Conservation (phyloP, 37 sponge, comb jelly and placozoan genomes). For the Agelas oroides region DNA sequence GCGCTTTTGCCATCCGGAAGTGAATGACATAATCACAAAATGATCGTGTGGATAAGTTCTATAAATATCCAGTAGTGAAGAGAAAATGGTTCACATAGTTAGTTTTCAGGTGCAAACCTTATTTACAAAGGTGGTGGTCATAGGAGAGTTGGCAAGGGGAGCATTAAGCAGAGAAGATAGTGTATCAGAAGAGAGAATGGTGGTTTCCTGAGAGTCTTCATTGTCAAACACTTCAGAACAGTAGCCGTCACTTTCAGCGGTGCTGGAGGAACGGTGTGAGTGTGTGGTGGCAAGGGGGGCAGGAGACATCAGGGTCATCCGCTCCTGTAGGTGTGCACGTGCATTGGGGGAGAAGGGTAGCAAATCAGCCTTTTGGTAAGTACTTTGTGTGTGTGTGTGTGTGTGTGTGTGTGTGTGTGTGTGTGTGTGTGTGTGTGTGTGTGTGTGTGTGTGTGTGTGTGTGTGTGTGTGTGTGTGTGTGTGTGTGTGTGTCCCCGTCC, state of each 20-base stretch:
- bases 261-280: background rate
- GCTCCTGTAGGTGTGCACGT: conserved; percentile 23
- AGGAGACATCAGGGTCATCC: conserved; percentile 58
- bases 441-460: background rate
- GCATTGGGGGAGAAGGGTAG: too few relatives aligned
- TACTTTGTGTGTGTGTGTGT: too few relatives aligned
- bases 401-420: too few relatives aligned
- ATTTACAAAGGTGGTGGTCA: conserved; percentile 8
- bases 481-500: too few relatives aligned
- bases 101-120: background rate
- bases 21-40: too few relatives aligned
- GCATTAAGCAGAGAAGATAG: conserved; percentile 23
- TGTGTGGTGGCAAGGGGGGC: background rate
- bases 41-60: too few relatives aligned
- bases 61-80: too few relatives aligned
- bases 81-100: too few relatives aligned
- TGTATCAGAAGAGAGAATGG: conserved; percentile 11
- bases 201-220: conserved; percentile 1
- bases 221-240: conserved; percentile 62
- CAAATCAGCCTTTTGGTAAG: too few relatives aligned
- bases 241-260: conserved; percentile 57
- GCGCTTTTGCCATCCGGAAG: too few relatives aligned
- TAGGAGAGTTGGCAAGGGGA: conserved; percentile 13
- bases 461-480: background rate
- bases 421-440: background rate